Conservation (phyloP, 2,888 invertebrate species). For the Empis stercorea region DNA sequence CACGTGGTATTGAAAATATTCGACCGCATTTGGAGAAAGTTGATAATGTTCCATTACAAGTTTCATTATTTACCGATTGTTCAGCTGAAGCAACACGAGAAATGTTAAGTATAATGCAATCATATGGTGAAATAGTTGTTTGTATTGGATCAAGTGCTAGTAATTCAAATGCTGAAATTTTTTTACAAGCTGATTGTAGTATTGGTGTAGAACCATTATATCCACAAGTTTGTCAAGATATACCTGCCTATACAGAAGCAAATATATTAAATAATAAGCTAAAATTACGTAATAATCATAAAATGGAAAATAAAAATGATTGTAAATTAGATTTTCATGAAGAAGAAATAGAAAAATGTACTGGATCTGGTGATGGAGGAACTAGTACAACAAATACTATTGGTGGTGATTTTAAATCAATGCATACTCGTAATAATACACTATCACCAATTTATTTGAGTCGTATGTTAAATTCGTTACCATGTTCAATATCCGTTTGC, state of each 20-base stretch:
- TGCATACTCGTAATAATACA: slow-evolving; percentile 30
- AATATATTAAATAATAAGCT: slow-evolving; percentile 34
- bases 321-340: neutral
- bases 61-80: slow-evolving; percentile 96
- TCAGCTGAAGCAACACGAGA: slow-evolving; percentile 78
- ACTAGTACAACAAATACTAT: slow-evolving; percentile 9
- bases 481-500: slow-evolving; percentile 73
- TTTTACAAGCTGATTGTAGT: slow-evolving; percentile 85
- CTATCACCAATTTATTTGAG: slow-evolving; percentile 68
- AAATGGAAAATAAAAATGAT: slow-evolving; percentile 8
- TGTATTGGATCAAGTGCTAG: slow-evolving; percentile 83
- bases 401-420: slow-evolving; percentile 18
- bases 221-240: slow-evolving; percentile 53
- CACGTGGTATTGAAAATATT: slow-evolving; percentile 92
- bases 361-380: slow-evolving; percentile 7
- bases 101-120: slow-evolving; percentile 92
- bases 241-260: slow-evolving; percentile 31
- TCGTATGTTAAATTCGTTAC: slow-evolving; percentile 68
- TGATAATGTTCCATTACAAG: slow-evolving; percentile 94
- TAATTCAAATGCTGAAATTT: slow-evolving; percentile 79
- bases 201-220: slow-evolving; percentile 87
- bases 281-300: slow-evolving; percentile 19
- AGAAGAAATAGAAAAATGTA: neutral
- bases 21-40: slow-evolving; percentile 89
- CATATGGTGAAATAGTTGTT: slow-evolving; percentile 89